Percentiles rank a stretch among this genome's conserved stretches.
phyloP scores from a whole-genome alignment of 2,113 vertebrate genomes.

The Boulengeromyrus knoepffleri region DNA sequence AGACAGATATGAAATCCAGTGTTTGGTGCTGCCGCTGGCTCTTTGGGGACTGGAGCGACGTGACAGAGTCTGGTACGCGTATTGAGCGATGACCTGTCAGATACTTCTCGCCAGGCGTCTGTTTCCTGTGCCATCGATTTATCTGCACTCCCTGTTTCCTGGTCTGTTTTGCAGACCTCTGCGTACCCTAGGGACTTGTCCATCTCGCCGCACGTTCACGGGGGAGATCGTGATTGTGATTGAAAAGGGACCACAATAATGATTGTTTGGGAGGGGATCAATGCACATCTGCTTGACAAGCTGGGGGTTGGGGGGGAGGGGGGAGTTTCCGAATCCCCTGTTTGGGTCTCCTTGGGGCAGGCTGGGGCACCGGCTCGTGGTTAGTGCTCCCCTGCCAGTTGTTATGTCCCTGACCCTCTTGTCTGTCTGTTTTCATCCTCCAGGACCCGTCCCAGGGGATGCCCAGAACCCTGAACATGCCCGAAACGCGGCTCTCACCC shows the following conservation, averaged over 20 bases:
- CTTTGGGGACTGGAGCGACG: neutral
- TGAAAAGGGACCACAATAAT: neutral
- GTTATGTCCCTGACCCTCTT: constrained; percentile 14
- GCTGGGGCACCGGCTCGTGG: neutral
- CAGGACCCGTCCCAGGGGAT: constrained; percentile 71
- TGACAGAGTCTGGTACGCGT: too few relatives aligned
- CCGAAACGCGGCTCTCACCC: constrained; percentile 71
- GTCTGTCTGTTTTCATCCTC: constrained; percentile 39
- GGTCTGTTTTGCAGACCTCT: neutral
- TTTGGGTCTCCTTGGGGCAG: neutral
- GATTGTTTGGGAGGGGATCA: neutral
- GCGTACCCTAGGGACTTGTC: neutral
- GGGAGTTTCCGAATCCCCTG: neutral
- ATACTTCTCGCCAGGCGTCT: neutral
- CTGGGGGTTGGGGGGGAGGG: neutral
- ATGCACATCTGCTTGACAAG: neutral
- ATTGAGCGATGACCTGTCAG: neutral
- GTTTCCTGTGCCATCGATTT: neutral
- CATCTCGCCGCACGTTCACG: neutral
- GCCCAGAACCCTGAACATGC: constrained; percentile 66
- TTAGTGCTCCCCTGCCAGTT: neutral
- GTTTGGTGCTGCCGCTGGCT: neutral
- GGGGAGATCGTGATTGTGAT: neutral
- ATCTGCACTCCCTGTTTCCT: neutral
- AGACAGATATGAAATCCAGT: neutral